phyloP scores from a whole-genome alignment of 2,113 vertebrate genomes.

The Conger conger region DNA sequence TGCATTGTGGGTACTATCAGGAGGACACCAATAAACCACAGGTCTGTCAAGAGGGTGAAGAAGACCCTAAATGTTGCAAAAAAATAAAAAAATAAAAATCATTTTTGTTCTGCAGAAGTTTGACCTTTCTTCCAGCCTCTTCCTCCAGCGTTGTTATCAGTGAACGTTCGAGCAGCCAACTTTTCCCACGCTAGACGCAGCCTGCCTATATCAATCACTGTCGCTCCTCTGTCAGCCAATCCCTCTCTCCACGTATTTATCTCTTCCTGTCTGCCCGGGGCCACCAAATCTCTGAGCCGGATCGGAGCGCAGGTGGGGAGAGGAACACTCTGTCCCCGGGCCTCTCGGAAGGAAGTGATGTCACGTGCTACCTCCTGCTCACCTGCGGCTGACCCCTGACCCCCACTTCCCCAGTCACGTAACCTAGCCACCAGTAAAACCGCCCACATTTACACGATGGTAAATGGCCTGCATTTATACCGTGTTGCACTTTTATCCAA shows the following conservation, averaged over 20 bases:
- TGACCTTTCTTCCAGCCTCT: constrained; percentile 37
- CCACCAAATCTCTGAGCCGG: constrained; percentile 42
- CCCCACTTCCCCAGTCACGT: not conserved
- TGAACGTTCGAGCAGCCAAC: not conserved
- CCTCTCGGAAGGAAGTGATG: constrained; percentile 27
- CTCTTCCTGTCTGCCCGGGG: constrained; percentile 54
- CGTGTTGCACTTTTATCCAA: too few species aligned
- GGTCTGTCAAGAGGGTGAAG: not conserved
- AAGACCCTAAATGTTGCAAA: not conserved
- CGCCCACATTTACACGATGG: not conserved
- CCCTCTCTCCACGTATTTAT: constrained; percentile 34
- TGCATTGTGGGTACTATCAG: constrained; percentile 8
- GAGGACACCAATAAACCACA: not conserved
- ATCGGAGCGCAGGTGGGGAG: not conserved
- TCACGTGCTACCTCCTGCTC: constrained; percentile 15
- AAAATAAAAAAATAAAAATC: not conserved
- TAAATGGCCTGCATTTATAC: not conserved
- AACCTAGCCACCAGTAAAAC: not conserved
- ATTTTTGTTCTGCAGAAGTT: constrained; percentile 13
- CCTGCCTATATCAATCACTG: constrained; percentile 52
- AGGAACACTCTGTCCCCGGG: constrained; percentile 15
- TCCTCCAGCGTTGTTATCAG: constrained; percentile 12
- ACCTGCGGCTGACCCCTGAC: not conserved
- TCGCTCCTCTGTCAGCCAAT: constrained; percentile 34
- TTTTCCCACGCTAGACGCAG: constrained; percentile 51